Conservation (phyloP, 2,888 invertebrate species). For the Prionchulus punctatus region DNA sequence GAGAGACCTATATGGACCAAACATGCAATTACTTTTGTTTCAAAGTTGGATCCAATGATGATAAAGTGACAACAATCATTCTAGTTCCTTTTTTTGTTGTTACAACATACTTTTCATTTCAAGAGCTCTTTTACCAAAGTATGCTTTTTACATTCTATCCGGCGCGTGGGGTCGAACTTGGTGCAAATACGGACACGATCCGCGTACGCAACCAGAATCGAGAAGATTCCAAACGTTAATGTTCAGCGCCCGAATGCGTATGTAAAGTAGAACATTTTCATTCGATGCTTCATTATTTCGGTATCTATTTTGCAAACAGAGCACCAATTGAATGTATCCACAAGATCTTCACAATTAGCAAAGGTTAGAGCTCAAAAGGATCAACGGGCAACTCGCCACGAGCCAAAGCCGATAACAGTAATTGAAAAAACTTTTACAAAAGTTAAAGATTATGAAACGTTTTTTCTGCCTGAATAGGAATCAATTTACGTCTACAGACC, state of each 20-base stretch:
- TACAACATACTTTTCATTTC: constrained; percentile 3
- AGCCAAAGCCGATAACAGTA: too few relatives aligned
- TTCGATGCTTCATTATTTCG: neutral
- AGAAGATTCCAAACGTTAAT: constrained; percentile 59
- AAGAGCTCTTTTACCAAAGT: constrained; percentile 52
- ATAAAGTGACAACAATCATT: too few relatives aligned
- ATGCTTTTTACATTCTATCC: constrained; percentile 65
- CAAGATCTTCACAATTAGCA: neutral
- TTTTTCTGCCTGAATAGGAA: constrained; percentile 17
- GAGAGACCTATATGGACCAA: constrained; percentile 77
- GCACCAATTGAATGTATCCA: neutral
- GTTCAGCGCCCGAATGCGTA: constrained; percentile 14
- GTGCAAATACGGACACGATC: constrained; percentile 79
- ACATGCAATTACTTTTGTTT: constrained; percentile 46
- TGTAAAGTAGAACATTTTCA: neutral
- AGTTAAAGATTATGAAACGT: neutral
- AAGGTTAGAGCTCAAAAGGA: too few relatives aligned
- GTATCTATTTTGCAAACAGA: neutral
- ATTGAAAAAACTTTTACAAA: neutral
- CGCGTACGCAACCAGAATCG: constrained; percentile 56
- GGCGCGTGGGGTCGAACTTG: constrained; percentile 88
- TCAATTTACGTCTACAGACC: constrained; percentile 26
- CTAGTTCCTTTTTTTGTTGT: too few relatives aligned
- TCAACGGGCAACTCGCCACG: too few relatives aligned
- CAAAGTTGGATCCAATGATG: constrained; percentile 21